Conservation (phyloP, 2,113 vertebrate genomes). For the Sorex araneus region DNA sequence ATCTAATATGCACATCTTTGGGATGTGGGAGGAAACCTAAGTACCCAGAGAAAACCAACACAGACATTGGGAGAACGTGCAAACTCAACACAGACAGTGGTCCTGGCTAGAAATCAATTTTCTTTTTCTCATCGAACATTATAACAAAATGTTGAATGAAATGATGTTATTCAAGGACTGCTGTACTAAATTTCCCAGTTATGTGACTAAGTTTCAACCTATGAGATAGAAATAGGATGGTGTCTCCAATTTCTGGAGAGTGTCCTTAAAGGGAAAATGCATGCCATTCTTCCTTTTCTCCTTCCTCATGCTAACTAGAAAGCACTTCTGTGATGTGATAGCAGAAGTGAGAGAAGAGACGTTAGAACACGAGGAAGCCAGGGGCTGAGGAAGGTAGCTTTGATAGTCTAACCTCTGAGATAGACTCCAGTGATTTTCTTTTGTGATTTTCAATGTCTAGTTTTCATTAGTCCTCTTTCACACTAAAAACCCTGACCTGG, state of each 20-base stretch:
- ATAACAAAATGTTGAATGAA: not conserved
- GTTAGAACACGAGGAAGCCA: not conserved
- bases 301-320: conserved; percentile 28
- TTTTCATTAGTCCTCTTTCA: not conserved
- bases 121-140: not conserved
- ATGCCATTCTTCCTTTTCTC: conserved; percentile 39
- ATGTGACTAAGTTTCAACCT: conserved; percentile 23
- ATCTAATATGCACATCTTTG: not conserved
- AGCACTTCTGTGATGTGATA: not conserved
- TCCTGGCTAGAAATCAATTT: not conserved
- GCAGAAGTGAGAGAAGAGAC: conserved; percentile 1
- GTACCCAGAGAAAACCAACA: not conserved
- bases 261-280: conserved; percentile 24
- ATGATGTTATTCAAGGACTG: not conserved
- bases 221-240: conserved; percentile 6
- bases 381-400: not conserved
- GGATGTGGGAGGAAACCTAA: not conserved
- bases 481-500: not conserved
- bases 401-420: not conserved
- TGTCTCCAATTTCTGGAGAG: conserved; percentile 13
- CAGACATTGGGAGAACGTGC: not conserved
- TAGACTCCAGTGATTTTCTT: not conserved
- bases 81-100: not conserved
- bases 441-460: not conserved
- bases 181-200: conserved; percentile 37